phyloP scores from a whole-genome alignment of 2,797 vertebrate species.

The Gallinago stenura region DNA sequence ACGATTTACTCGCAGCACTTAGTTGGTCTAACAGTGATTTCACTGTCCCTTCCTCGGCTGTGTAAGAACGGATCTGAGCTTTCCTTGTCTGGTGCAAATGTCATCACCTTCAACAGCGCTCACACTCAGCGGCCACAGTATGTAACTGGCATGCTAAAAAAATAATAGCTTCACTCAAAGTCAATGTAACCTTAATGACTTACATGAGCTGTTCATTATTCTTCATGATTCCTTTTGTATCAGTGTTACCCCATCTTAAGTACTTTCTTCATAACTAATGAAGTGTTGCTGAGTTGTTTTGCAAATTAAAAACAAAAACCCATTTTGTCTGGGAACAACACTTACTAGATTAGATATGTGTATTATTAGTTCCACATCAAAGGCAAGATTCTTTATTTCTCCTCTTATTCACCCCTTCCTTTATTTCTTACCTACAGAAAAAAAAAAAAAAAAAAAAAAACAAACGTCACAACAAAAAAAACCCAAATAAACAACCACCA shows the following conservation, averaged over 20 bases:
- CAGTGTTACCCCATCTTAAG: background rate
- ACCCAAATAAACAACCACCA: background rate
- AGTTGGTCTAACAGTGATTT: background rate
- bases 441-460: background rate
- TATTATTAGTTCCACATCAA: background rate
- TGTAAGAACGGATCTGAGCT: background rate
- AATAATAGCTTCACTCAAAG: background rate
- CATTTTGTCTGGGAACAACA: background rate
- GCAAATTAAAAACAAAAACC: background rate
- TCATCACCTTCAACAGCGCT: rapidly evolving
- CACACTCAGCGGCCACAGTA: background rate
- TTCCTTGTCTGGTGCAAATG: background rate
- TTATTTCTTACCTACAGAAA: background rate
- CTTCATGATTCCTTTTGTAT: background rate
- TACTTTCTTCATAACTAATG: background rate
- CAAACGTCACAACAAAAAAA: background rate
- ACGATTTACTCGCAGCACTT: background rate
- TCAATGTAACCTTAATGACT: background rate
- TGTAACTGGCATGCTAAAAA: background rate
- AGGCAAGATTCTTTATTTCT: background rate
- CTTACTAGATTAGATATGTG: background rate
- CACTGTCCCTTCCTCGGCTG: background rate
- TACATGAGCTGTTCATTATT: background rate
- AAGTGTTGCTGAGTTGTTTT: background rate
- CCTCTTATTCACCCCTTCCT: rapidly evolving